These are phyloP conservation scores for Netelia melanura DNA, from an alignment of 2,888 invertebrate species.

Conservation along the genomic window DNA sequence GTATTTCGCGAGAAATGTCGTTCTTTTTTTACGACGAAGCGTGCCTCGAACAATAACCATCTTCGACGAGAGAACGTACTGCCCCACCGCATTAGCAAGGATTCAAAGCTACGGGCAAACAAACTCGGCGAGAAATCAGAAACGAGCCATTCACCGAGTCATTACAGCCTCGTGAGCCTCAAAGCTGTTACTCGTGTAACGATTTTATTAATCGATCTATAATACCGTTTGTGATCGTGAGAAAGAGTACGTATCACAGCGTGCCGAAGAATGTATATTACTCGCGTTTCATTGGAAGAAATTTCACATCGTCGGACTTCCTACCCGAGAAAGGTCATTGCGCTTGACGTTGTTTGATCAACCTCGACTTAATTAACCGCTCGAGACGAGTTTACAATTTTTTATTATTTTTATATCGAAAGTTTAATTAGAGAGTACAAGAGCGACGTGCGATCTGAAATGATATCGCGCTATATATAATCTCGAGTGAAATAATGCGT, in stretches of 20 bases:
- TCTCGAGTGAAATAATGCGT: too few species aligned
- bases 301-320: not conserved
- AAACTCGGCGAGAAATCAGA: slow-evolving; percentile 35
- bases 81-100: not conserved
- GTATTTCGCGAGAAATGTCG: slow-evolving; percentile 49
- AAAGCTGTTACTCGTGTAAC: slow-evolving; percentile 2
- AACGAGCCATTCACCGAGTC: slow-evolving; percentile 17
- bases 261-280: not conserved
- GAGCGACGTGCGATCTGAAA: slow-evolving; percentile 15
- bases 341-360: slow-evolving; percentile 15
- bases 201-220: slow-evolving; percentile 53
- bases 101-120: slow-evolving; percentile 5
- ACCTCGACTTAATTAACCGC: slow-evolving; percentile 42
- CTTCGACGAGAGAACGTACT: not conserved
- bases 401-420: slow-evolving; percentile 8
- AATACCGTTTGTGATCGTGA: slow-evolving; percentile 24
- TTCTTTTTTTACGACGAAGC: slow-evolving; percentile 15
- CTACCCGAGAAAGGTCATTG: not conserved
- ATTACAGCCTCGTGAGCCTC: slow-evolving; percentile 38
- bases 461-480: not conserved
- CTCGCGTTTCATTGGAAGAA: not conserved
- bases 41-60: slow-evolving; percentile 37
- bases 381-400: slow-evolving; percentile 26
- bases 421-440: not conserved
- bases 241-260: slow-evolving; percentile 28